Conservation (phyloP, 2,888 invertebrate genomes). For the Polydrusus tereticollis region DNA sequence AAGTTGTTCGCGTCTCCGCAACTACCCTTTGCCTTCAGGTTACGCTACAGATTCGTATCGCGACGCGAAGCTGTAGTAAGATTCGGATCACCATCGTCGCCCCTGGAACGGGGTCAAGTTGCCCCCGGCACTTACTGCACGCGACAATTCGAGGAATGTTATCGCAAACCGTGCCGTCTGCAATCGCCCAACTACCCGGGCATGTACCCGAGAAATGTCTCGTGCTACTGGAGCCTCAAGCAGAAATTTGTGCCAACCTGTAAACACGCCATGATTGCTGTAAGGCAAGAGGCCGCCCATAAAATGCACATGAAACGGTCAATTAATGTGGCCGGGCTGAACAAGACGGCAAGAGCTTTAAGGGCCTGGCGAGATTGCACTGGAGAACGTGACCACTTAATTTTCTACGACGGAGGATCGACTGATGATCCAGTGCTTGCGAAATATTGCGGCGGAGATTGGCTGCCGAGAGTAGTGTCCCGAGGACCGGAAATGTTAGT, state of each 20-base stretch:
- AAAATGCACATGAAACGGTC: slow-evolving; percentile 80
- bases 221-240: slow-evolving; percentile 89
- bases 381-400: slow-evolving; percentile 84
- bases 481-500: slow-evolving; percentile 87
- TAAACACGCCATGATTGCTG: slow-evolving; percentile 92
- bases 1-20: slow-evolving; percentile 81
- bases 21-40: slow-evolving; percentile 83
- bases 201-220: slow-evolving; percentile 89
- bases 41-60: slow-evolving; percentile 86
- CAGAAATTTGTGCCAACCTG: slow-evolving; percentile 90
- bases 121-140: slow-evolving; percentile 76
- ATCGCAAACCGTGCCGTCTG: slow-evolving; percentile 85
- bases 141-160: slow-evolving; percentile 88
- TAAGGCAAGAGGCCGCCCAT: slow-evolving; percentile 81
- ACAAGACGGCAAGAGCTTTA: slow-evolving; percentile 78
- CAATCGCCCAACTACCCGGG: slow-evolving; percentile 94
- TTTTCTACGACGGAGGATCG: slow-evolving; percentile 88
- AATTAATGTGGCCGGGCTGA: slow-evolving; percentile 77
- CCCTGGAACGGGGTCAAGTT: slow-evolving; percentile 86
- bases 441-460: slow-evolving; percentile 90
- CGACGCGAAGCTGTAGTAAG: slow-evolving; percentile 84
- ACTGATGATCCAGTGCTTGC: slow-evolving; percentile 87
- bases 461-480: slow-evolving; percentile 83
- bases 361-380: slow-evolving; percentile 89
- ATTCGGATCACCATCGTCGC: slow-evolving; percentile 81